phyloP scores from a whole-genome alignment of 2,797 vertebrate species.

The Nothura maculosa region DNA sequence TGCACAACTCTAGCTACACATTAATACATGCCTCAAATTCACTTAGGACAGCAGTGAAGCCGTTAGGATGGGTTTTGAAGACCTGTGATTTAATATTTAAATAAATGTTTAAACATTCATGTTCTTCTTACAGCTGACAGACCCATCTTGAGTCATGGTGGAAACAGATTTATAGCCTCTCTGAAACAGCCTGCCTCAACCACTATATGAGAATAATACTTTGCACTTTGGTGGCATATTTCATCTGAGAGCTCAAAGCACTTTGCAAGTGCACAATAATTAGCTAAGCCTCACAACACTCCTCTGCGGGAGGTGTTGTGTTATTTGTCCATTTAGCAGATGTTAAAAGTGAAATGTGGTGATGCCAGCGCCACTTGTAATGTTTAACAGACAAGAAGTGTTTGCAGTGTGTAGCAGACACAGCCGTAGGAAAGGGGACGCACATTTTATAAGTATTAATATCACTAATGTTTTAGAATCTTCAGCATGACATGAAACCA shows the following conservation, averaged over 20 bases:
- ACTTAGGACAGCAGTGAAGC: neutral
- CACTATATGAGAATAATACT: neutral
- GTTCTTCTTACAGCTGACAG: neutral
- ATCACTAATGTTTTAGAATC: neutral
- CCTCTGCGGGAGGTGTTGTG: neutral
- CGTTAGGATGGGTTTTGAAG: neutral
- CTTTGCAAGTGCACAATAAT: neutral
- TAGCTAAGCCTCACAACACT: neutral
- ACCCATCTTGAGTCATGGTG: neutral
- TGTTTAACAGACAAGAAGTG: neutral
- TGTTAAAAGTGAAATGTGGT: neutral
- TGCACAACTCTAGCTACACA: neutral
- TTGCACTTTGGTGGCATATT: neutral
- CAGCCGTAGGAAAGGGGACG: neutral
- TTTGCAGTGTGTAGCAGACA: neutral
- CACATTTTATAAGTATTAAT: neutral
- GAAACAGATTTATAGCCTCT: neutral
- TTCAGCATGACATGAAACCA: neutral
- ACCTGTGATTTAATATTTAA: constrained; percentile 14
- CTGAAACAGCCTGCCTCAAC: neutral
- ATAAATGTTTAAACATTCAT: constrained; percentile 37
- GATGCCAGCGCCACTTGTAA: neutral
- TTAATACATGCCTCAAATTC: neutral
- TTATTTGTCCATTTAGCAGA: neutral
- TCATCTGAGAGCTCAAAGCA: neutral